Conservation (phyloP, 1,140 invertebrate species). For the Globodera ellingtonae region DNA sequence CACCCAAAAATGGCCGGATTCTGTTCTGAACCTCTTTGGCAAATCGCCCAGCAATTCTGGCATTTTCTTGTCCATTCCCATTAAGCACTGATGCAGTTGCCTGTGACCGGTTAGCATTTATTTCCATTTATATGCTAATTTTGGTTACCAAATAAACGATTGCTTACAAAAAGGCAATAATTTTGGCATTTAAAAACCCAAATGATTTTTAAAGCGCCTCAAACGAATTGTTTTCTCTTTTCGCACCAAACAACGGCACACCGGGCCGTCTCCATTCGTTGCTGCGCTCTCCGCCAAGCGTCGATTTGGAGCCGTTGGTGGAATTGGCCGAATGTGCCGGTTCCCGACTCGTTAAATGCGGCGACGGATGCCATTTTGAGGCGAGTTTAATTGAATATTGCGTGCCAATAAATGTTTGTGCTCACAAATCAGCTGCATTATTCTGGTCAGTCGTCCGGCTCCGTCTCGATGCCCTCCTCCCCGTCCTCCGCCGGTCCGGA, state of each 20-base stretch:
- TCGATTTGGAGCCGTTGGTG: slow-evolving; percentile 22
- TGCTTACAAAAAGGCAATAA: too few relatives aligned
- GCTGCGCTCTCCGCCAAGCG: slow-evolving; percentile 44
- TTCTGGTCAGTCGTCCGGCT: background rate
- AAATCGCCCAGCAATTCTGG: background rate
- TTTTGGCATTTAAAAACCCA: too few relatives aligned
- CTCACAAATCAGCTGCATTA: slow-evolving; percentile 1
- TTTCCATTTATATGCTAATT: too few relatives aligned
- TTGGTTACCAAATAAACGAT: too few relatives aligned
- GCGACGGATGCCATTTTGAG: slow-evolving; percentile 49
- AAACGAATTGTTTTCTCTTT: background rate
- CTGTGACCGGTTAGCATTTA: slow-evolving; percentile 12
- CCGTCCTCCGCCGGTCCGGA: background rate
- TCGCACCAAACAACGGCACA: slow-evolving; percentile 54
- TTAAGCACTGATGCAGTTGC: slow-evolving; percentile 54
- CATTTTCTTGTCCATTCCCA: slow-evolving; percentile 17
- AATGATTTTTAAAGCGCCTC: too few relatives aligned
- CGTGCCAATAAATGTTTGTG: slow-evolving; percentile 1
- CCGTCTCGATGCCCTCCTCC: slow-evolving; percentile 16
- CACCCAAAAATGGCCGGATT: slow-evolving; percentile 23
- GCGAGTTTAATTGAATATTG: slow-evolving; percentile 14
- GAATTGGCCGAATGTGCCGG: slow-evolving; percentile 36
- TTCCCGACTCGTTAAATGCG: slow-evolving; percentile 46
- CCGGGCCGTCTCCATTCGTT: slow-evolving; percentile 46
- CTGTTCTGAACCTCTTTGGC: background rate